Base-by-base conservation (phyloP, 2,888 invertebrate genomes). In the Tholera decimalis region DNA sequence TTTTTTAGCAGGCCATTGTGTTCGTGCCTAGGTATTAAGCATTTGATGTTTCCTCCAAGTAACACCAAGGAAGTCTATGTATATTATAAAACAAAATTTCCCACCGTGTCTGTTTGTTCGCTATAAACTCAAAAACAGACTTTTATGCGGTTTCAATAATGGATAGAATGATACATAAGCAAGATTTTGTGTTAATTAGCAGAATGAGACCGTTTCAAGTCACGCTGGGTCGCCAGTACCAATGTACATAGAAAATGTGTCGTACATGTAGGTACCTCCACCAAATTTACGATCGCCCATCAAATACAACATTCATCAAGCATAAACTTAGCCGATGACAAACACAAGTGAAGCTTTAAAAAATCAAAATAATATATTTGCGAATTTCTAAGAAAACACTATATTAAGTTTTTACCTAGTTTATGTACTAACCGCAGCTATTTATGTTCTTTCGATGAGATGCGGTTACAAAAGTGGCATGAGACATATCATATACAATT, bases 371-470 rank as follows among this genome's bases (percentile, higher is more conserved):
- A 39, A 18, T 9, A n/a, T 4, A 6, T 11, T 53, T 46, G 7
- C 11, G 18, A 43, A 37, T 6, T 30, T 30, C 30, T 30, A 3
- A 49, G 54, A 54, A 30, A 54, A 9, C 28, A 22, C 0, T 18
- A 18, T 0, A 28, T 5, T 28, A 18, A 47, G 18, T 30, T 41
- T 39, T 53, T 43, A 66, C 51, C 26, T 37, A 15, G 6, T 28
- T 46, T 18, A n/a, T n/a, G n/a, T n/a, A 22, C 2, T n/a, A 43
- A 51, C 75, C 57, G 22, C 58, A 58, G 53, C 22, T 39, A 58
- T 74, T n/a, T n/a, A n/a, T n/a, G n/a, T n/a, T 66, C 22, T 35
- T 43, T 30, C 11, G 54, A 63, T 63, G 57, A 50, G 35, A 37
- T 51, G 50, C 43, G 33, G 1, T 5, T 13, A 47, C 56, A n/a